These are phyloP conservation scores for Gymnodraco acuticeps DNA, from an alignment of 2,797 vertebrate genomes.

Conservation along the genomic window DNA sequence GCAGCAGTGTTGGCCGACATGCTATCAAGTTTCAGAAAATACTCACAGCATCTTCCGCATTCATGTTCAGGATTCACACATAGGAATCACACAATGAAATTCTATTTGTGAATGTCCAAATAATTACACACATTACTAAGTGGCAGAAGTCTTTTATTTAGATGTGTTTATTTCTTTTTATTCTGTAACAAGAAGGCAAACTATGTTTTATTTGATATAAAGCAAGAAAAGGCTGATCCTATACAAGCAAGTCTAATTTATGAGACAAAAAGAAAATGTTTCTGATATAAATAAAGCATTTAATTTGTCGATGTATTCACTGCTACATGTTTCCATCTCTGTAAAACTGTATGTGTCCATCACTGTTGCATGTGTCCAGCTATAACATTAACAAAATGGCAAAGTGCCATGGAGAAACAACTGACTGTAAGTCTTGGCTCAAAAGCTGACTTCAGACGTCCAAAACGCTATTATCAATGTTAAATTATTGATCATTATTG, in stretches of 20 bases:
- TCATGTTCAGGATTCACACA: too few species aligned
- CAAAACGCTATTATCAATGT: slow-evolving; percentile 18
- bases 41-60: slow-evolving; percentile 31
- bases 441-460: slow-evolving; percentile 21
- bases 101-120: not conserved
- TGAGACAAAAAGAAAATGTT: not conserved
- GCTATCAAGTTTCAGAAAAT: slow-evolving; percentile 54
- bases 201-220: not conserved
- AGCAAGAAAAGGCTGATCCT: not conserved
- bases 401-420: slow-evolving; percentile 44
- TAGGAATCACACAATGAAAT: too few species aligned
- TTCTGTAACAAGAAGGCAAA: not conserved
- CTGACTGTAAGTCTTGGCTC: slow-evolving; percentile 4
- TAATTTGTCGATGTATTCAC: slow-evolving; percentile 8
- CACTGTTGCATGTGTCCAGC: slow-evolving; percentile 20
- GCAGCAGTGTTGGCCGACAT: slow-evolving; percentile 49
- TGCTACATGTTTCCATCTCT: slow-evolving; percentile 2
- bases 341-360: slow-evolving; percentile 16
- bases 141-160: not conserved
- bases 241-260: not conserved
- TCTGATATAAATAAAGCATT: slow-evolving; percentile 10
- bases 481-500: slow-evolving; percentile 44
- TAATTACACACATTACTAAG: not conserved
- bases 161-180: not conserved
- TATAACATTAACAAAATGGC: slow-evolving; percentile 54